Evolutionary conservation across 2,113 vertebrate species (phyloP).

Genomic region (Eretmochelys imbricata): DNA sequence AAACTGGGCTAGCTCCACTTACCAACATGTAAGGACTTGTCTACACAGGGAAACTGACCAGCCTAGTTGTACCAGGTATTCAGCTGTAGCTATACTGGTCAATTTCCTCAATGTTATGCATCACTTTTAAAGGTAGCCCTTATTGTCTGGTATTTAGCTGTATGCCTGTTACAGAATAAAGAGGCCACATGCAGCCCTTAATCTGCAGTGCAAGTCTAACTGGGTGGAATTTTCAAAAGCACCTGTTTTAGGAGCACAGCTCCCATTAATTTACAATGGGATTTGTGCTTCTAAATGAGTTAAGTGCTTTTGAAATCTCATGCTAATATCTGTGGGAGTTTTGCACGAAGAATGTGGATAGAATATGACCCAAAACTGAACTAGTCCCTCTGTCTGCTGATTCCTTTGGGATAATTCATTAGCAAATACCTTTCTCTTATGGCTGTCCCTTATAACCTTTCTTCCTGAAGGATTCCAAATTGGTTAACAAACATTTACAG

Average conservation of each 20-base stretch:
- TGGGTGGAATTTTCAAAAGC: neutral
- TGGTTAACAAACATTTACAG: neutral
- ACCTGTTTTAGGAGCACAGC: neutral
- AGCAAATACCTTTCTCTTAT: neutral
- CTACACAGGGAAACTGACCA: no score
- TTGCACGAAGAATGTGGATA: accelerated
- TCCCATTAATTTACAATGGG: accelerated
- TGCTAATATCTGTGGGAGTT: neutral
- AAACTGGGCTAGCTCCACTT: neutral
- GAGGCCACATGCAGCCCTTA: neutral
- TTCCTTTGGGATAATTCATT: neutral
- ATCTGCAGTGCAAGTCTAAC: no score
- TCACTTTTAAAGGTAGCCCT: neutral
- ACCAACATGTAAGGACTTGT: neutral
- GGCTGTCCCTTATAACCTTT: neutral
- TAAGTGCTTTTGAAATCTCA: neutral
- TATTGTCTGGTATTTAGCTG: neutral
- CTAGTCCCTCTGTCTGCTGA: neutral
- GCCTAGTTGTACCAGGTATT: no score
- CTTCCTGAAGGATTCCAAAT: neutral
- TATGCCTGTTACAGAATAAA: neutral
- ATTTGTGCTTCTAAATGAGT: neutral
- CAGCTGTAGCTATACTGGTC: no score
- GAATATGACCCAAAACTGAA: neutral
- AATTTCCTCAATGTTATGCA: neutral